Evolutionary conservation across 2,888 invertebrate species (phyloP).

Genomic region (Omphaloscelis lunosa): DNA sequence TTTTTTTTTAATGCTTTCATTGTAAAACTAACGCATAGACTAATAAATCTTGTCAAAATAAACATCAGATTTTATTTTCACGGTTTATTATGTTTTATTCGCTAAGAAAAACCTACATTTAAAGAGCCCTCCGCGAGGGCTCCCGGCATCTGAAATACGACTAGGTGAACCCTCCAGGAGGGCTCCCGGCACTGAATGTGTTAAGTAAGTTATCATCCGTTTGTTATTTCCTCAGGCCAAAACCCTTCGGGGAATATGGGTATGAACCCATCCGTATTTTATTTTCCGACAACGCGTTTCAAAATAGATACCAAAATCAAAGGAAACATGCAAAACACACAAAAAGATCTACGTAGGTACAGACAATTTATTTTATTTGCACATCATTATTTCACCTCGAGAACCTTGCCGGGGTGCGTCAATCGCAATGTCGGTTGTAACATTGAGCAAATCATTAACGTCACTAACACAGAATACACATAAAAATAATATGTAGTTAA

Average conservation of each 20-base stretch:
- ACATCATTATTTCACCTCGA: slow-evolving; percentile 29
- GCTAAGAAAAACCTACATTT: too few relatives aligned
- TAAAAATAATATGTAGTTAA: slow-evolving; percentile 5
- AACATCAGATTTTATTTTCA: too few relatives aligned
- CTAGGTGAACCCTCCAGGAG: too few relatives aligned
- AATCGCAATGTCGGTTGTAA: slow-evolving; percentile 16
- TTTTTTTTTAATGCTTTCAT: too few relatives aligned
- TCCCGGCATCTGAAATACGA: too few relatives aligned
- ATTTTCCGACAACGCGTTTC: background rate
- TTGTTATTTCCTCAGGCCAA: background rate
- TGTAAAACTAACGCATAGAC: too few relatives aligned
- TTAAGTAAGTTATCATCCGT: too few relatives aligned
- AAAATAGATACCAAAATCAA: background rate
- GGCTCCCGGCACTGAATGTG: too few relatives aligned
- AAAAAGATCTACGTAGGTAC: background rate
- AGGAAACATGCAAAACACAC: slow-evolving; percentile 5
- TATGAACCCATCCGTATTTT: background rate
- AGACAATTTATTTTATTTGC: slow-evolving; percentile 41
- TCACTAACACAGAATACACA: background rate
- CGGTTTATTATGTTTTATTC: too few relatives aligned
- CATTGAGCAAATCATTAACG: slow-evolving; percentile 41
- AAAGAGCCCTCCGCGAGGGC: too few relatives aligned
- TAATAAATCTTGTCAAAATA: too few relatives aligned
- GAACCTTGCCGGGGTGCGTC: slow-evolving; percentile 38
- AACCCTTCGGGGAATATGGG: background rate